These are phyloP conservation scores for Sylvia borin DNA, from an alignment of 2,797 vertebrate genomes.

Conservation along the genomic window DNA sequence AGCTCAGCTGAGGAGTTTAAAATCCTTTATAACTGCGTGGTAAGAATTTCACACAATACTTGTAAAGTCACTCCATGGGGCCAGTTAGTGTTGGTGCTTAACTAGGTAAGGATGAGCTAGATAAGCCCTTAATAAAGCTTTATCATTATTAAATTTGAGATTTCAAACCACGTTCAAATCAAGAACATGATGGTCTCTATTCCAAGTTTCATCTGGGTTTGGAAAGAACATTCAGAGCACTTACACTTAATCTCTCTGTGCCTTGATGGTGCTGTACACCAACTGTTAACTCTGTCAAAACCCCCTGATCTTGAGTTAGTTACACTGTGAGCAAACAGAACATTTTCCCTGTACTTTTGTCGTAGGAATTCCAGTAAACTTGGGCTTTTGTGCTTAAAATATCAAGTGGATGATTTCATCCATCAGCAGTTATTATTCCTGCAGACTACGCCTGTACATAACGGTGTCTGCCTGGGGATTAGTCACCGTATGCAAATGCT, in stretches of 20 bases:
- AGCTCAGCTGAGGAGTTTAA: not conserved
- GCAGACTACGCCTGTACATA: not conserved
- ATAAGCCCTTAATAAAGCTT: not conserved
- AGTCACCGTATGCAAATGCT: constrained; percentile 17
- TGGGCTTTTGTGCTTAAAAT: constrained; percentile 27
- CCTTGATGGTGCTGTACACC: not conserved
- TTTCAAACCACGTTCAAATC: not conserved
- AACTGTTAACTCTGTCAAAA: not conserved
- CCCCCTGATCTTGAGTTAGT: rapidly evolving
- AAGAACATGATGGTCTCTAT: not conserved
- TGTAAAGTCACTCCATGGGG: not conserved
- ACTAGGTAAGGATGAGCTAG: not conserved
- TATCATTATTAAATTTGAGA: not conserved
- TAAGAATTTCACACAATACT: not conserved
- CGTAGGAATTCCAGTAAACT: not conserved
- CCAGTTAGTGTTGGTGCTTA: not conserved
- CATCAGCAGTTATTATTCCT: constrained; percentile 4
- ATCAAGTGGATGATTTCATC: constrained; percentile 37
- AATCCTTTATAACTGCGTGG: not conserved
- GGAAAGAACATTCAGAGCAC: not conserved
- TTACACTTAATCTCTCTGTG: not conserved
- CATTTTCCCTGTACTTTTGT: not conserved
- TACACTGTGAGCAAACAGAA: not conserved
- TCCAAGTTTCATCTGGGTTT: not conserved
- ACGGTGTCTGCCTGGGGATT: constrained; percentile 7